Percentiles rank a stretch among this genome's conserved stretches.
Conservation (phyloP, 2,113 vertebrate species). For the Podiceps cristatus region DNA sequence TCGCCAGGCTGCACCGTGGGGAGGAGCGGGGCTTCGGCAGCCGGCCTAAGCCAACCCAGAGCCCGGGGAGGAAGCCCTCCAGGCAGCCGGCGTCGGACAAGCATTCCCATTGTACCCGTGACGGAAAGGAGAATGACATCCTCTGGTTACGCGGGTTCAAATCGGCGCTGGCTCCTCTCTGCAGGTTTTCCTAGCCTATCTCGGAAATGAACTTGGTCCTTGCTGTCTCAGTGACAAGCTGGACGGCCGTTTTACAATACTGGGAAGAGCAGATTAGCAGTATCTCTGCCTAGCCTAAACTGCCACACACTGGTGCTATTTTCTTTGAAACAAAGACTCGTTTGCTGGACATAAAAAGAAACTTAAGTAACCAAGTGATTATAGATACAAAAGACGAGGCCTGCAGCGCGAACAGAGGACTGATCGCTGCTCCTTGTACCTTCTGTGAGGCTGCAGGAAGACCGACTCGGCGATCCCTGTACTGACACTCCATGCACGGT, state of each 20-base stretch:
- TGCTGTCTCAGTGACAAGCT: background rate
- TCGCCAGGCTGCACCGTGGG: background rate
- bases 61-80: background rate
- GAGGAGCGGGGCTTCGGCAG: background rate
- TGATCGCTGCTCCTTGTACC: background rate
- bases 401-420: background rate
- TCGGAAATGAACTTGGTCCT: background rate
- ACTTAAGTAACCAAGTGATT: background rate
- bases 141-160: background rate
- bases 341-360: background rate
- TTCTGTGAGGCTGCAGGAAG: background rate
- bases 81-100: fast-evolving
- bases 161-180: background rate
- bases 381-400: background rate
- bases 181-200: background rate
- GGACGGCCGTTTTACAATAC: background rate
- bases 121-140: background rate
- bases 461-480: background rate
- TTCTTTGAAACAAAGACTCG: background rate
- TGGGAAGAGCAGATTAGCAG: background rate
- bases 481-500: background rate
- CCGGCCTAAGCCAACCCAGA: background rate
- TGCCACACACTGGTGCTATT: background rate
- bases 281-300: background rate
- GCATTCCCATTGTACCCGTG: too few relatives aligned